phyloP scores from a whole-genome alignment of 2,888 invertebrate species.

The Tupiocoris notatus region DNA sequence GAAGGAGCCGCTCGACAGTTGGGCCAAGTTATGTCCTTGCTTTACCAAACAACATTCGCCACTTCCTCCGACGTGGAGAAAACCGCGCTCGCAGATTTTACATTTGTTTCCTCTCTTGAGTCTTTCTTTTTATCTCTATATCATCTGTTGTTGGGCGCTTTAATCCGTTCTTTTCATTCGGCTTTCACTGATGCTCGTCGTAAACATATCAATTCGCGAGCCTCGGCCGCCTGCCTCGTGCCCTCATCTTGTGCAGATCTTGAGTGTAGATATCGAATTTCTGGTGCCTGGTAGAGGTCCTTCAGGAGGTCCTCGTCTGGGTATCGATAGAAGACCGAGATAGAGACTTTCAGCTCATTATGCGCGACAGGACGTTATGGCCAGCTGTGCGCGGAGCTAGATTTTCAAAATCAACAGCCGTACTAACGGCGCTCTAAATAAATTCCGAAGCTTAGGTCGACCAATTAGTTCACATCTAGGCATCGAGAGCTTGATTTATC shows the following conservation, averaged over 20 bases:
- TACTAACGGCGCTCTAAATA: neutral
- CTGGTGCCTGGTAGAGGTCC: neutral
- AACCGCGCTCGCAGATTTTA: neutral
- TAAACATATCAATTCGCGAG: neutral
- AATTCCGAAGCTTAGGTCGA: neutral
- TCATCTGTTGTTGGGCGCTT: neutral
- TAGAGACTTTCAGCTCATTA: neutral
- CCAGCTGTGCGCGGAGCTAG: neutral
- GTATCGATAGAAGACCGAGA: neutral
- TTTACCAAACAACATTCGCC: neutral
- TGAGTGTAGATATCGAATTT: neutral
- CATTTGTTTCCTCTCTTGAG: neutral
- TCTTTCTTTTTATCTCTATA: neutral
- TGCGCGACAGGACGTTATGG: neutral
- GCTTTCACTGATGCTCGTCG: neutral
- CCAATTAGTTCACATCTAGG: neutral
- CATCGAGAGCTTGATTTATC: neutral
- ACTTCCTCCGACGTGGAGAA: neutral
- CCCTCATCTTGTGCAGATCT: neutral
- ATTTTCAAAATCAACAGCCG: neutral
- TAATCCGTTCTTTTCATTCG: neutral
- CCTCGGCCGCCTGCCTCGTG: neutral
- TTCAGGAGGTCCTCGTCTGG: neutral
- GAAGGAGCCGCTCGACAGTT: neutral
- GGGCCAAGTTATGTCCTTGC: neutral